Conservation (phyloP, 1,140 invertebrate species). For the Matsumurasca onukii region DNA sequence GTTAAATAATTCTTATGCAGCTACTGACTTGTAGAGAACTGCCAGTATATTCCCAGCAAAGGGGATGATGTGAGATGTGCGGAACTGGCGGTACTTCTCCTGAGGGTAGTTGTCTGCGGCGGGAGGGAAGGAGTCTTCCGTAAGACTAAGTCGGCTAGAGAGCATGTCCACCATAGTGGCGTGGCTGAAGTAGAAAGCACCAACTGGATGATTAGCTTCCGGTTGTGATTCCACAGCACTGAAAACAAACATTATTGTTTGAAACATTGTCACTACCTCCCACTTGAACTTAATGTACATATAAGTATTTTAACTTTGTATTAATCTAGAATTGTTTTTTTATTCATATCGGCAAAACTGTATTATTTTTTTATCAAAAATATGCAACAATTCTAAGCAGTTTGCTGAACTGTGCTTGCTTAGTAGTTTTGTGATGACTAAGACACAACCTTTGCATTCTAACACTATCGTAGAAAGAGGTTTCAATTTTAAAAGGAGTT, state of each 20-base stretch:
- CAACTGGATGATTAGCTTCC: slow-evolving; percentile 51
- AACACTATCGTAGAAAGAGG: too few relatives aligned
- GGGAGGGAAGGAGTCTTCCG: slow-evolving; percentile 61
- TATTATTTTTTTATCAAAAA: too few relatives aligned
- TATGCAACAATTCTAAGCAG: too few relatives aligned
- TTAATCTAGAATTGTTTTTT: too few relatives aligned
- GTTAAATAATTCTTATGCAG: slow-evolving; percentile 4
- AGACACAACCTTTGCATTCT: too few relatives aligned
- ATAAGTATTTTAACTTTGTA: too few relatives aligned
- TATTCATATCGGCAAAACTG: too few relatives aligned
- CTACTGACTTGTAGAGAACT: slow-evolving; percentile 67
- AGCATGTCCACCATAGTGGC: slow-evolving; percentile 62
- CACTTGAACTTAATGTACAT: too few relatives aligned
- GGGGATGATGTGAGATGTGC: slow-evolving; percentile 57
- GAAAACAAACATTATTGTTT: background rate
- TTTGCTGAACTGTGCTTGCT: too few relatives aligned
- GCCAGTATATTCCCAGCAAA: slow-evolving; percentile 78
- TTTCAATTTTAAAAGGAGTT: too few relatives aligned
- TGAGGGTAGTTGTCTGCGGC: slow-evolving; percentile 64
- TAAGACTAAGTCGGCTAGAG: slow-evolving; percentile 64
- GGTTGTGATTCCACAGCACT: slow-evolving; percentile 15
- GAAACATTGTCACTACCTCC: background rate
- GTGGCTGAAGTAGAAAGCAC: slow-evolving; percentile 73
- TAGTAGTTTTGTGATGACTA: too few relatives aligned
- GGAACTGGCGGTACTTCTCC: slow-evolving; percentile 8